Conservation (phyloP, 2,113 vertebrate genomes). For the Hiodon alosoides region DNA sequence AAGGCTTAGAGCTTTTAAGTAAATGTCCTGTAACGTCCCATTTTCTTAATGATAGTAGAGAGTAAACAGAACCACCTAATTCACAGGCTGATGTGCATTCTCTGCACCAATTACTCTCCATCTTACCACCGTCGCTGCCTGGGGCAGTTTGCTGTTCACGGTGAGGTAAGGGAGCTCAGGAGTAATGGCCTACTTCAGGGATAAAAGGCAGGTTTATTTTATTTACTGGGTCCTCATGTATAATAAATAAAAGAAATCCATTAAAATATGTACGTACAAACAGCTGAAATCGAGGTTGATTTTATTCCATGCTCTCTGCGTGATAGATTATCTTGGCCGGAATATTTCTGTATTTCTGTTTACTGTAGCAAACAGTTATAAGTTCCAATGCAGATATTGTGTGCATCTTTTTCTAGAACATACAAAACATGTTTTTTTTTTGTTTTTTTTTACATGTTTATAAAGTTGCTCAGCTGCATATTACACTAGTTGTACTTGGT, state of each 20-base stretch:
- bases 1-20: slow-evolving; percentile 20
- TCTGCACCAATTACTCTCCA: slow-evolving; percentile 23
- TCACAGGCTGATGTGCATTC: slow-evolving; percentile 18
- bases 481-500: not conserved
- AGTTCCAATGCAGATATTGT: not conserved
- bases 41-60: slow-evolving; percentile 14
- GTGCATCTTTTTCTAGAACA: not conserved
- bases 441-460: not conserved
- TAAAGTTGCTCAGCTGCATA: not conserved
- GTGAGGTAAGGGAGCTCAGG: slow-evolving; percentile 13
- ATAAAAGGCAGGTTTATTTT: slow-evolving; percentile 37
- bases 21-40: not conserved
- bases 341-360: not conserved
- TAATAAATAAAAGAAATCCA: slow-evolving; percentile 32
- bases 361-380: not conserved
- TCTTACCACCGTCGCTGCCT: slow-evolving; percentile 18
- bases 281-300: slow-evolving; percentile 20
- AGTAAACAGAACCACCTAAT: slow-evolving; percentile 2
- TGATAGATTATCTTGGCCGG: not conserved
- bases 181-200: slow-evolving; percentile 36
- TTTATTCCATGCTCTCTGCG: slow-evolving; percentile 2
- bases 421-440: not conserved
- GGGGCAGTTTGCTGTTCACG: slow-evolving; percentile 19
- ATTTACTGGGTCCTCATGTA: slow-evolving; percentile 33
- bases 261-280: slow-evolving; percentile 27